phyloP scores from a whole-genome alignment of 2,113 vertebrate species.

The Phalacrocorax pelagicus region DNA sequence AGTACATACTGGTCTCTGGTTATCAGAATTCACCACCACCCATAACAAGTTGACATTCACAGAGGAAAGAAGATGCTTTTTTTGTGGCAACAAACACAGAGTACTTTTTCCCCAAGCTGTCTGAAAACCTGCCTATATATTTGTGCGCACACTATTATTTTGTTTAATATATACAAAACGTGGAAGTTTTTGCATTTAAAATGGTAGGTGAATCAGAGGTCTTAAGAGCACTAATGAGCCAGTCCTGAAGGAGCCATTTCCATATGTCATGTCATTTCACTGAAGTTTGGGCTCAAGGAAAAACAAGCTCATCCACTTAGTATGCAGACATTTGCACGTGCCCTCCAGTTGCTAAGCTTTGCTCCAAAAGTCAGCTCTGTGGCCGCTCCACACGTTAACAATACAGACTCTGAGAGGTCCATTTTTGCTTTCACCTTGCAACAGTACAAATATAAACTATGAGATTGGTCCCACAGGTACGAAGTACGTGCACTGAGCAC shows the following conservation, averaged over 20 bases:
- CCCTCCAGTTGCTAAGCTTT: background rate
- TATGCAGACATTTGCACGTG: background rate
- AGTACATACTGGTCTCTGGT: background rate
- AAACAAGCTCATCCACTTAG: background rate
- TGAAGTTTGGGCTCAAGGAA: conserved; percentile 1
- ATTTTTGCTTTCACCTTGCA: background rate
- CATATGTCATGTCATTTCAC: background rate
- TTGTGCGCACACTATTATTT: background rate
- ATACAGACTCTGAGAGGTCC: background rate
- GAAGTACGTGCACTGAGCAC: background rate
- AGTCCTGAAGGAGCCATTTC: background rate
- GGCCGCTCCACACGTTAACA: background rate
- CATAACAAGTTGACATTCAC: background rate
- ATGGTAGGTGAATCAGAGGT: background rate
- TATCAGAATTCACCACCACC: background rate
- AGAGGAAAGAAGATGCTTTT: background rate
- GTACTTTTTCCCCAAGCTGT: background rate
- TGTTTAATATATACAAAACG: background rate
- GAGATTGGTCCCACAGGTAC: background rate
- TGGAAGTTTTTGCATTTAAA: background rate
- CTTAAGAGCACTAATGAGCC: background rate
- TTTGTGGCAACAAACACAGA: background rate
- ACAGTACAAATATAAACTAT: background rate
- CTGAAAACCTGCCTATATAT: background rate
- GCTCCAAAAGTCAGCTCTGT: background rate